phyloP scores from a whole-genome alignment of 2,113 vertebrate genomes.

The Cyanoderma ruficeps region DNA sequence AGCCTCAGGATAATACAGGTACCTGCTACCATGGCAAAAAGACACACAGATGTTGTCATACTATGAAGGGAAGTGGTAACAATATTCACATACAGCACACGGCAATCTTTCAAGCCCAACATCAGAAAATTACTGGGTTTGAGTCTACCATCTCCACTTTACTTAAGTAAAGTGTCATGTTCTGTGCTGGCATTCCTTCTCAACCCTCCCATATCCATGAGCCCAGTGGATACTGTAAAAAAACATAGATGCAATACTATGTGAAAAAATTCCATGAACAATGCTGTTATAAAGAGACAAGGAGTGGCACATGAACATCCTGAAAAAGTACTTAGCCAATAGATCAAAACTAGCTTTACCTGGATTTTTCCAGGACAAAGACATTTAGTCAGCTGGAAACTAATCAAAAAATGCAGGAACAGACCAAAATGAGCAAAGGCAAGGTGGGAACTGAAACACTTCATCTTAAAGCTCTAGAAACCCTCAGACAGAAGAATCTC shows the following conservation, averaged over 20 bases:
- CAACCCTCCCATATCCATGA: neutral
- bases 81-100: rapidly evolving
- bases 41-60: rapidly evolving
- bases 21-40: neutral
- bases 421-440: neutral
- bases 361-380: neutral
- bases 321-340: neutral
- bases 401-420: neutral
- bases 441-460: neutral
- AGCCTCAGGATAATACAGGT: neutral
- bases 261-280: neutral
- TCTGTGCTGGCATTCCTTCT: neutral
- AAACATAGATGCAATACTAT: neutral
- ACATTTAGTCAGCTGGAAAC: neutral
- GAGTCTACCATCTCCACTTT: neutral
- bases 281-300: neutral
- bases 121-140: neutral
- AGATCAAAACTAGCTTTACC: neutral
- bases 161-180: neutral
- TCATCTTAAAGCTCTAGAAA: neutral
- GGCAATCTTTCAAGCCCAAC: neutral
- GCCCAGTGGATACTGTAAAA: neutral
- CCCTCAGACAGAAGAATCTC: neutral
- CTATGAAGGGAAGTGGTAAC: neutral
- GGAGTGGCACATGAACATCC: neutral